These are phyloP conservation scores for Euthynnus affinis DNA, from an alignment of 2,797 vertebrate genomes.

Conservation along the genomic window DNA sequence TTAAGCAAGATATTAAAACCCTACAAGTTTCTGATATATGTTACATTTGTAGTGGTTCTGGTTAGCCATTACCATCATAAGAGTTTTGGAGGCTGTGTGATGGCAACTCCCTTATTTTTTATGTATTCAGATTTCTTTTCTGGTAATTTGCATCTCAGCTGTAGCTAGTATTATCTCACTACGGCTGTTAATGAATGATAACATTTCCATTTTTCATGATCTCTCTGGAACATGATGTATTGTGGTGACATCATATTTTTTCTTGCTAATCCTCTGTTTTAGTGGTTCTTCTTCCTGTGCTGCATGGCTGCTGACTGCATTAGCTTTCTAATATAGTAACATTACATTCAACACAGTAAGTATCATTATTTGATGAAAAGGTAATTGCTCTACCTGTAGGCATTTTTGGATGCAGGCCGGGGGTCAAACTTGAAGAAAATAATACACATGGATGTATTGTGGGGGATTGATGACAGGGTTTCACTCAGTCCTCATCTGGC, in stretches of 20 bases:
- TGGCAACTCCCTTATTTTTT: background rate
- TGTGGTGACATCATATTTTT: background rate
- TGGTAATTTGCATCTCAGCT: background rate
- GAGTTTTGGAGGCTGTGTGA: background rate
- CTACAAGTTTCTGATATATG: background rate
- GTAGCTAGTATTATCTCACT: background rate
- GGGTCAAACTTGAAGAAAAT: slow-evolving; percentile 99
- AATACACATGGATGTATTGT: slow-evolving; percentile 93
- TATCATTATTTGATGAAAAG: background rate
- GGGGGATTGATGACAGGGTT: slow-evolving; percentile 34
- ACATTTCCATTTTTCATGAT: slow-evolving; percentile 1
- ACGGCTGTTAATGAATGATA: background rate
- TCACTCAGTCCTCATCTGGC: slow-evolving; percentile 65
- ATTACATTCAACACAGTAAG: background rate
- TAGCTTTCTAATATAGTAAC: background rate
- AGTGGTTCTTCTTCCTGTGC: background rate
- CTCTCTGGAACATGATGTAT: background rate
- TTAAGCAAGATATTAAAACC: too few relatives aligned
- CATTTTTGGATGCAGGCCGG: slow-evolving; percentile 95
- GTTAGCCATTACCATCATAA: background rate
- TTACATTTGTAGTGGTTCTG: background rate
- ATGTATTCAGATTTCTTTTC: too few relatives aligned
- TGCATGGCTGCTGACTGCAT: background rate
- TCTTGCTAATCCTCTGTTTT: background rate
- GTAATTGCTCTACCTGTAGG: slow-evolving; percentile 91